A percentile compares a stretch with the other conserved stretches of the same genome.
Evolutionary conservation across 2,113 vertebrate genomes (phyloP).

Genomic region (Pongo pygmaeus): DNA sequence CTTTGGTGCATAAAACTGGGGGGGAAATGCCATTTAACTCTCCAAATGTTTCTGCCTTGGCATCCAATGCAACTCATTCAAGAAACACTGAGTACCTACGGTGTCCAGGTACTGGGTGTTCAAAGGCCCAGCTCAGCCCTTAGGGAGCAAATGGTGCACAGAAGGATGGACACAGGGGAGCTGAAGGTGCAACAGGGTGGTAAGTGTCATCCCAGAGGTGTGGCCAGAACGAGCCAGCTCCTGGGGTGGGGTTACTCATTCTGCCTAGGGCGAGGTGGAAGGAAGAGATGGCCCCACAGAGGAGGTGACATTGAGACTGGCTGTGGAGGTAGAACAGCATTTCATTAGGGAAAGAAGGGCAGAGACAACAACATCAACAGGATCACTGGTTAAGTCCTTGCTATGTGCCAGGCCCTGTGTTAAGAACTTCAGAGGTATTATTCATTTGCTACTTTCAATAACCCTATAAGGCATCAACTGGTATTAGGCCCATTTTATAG

Average conservation of each 20-base stretch:
- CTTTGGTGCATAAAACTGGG: neutral
- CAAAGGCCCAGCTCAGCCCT: too few species aligned
- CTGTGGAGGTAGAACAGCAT: neutral
- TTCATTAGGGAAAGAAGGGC: constrained; percentile 13
- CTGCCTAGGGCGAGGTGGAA: neutral
- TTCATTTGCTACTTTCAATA: constrained; percentile 3
- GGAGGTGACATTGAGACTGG: neutral
- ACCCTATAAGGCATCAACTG: neutral
- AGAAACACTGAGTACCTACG: neutral
- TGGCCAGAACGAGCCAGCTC: neutral
- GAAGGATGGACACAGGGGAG: neutral
- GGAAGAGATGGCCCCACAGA: neutral
- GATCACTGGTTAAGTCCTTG: neutral
- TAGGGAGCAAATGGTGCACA: neutral
- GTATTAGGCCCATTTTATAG: neutral
- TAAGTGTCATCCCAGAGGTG: neutral
- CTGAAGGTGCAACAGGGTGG: neutral
- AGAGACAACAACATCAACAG: neutral
- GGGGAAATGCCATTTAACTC: neutral
- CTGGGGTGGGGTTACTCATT: neutral
- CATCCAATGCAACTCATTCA: neutral
- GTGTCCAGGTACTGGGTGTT: neutral
- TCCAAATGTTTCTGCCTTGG: neutral
- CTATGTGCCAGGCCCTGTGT: neutral
- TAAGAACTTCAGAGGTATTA: neutral